These are phyloP conservation scores for Papilio demoleus DNA, from an alignment of 2,888 invertebrate species.

Conservation along the genomic window DNA sequence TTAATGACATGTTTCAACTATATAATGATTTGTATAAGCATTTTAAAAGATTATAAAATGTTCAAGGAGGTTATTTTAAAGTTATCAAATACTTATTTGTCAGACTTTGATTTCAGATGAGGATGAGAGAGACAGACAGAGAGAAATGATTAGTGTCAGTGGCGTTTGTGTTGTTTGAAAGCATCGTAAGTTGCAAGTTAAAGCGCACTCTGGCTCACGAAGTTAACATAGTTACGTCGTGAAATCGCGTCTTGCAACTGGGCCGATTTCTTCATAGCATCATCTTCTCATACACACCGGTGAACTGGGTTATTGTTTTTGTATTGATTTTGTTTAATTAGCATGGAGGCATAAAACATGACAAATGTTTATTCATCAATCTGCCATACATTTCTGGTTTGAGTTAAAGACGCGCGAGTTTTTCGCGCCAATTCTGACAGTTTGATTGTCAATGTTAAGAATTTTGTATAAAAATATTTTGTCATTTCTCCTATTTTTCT, in stretches of 20 bases:
- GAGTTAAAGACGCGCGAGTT: neutral
- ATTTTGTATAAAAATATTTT: too few species aligned
- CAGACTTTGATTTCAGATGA: too few species aligned
- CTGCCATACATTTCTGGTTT: neutral
- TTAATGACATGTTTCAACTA: too few species aligned
- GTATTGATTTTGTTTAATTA: slow-evolving; percentile 12
- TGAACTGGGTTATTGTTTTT: slow-evolving; percentile 47
- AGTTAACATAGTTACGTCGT: slow-evolving; percentile 52
- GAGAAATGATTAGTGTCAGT: too few species aligned
- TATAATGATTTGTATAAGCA: too few species aligned
- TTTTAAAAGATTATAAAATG: too few species aligned
- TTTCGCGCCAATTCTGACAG: too few species aligned
- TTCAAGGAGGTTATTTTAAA: too few species aligned
- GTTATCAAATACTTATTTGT: too few species aligned
- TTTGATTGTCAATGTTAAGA: too few species aligned
- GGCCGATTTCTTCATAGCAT: slow-evolving; percentile 60
- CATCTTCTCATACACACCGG: slow-evolving; percentile 57
- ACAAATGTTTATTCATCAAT: neutral
- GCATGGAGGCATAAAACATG: neutral
- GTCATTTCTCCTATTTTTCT: too few species aligned
- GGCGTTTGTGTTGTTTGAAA: neutral
- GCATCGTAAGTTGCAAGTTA: slow-evolving; percentile 21
- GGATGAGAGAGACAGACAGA: too few species aligned
- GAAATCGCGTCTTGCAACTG: slow-evolving; percentile 46
- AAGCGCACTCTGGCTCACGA: slow-evolving; percentile 44